phyloP scores from a whole-genome alignment of 1,140 invertebrate genomes.

The Drosophila nikananu region DNA sequence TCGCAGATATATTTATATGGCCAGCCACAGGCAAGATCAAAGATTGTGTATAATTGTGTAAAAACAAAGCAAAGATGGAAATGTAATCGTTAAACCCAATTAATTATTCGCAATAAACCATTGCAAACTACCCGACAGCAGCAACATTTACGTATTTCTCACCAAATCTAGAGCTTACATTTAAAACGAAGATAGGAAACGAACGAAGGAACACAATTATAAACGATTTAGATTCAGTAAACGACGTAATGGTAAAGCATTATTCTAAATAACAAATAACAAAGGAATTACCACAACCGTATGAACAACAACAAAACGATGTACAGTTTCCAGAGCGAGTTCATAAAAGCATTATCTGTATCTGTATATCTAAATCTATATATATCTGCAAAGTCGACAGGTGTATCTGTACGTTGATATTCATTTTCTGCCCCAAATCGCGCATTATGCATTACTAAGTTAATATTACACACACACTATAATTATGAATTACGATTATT shows the following conservation, averaged over 20 bases:
- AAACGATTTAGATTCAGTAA: constrained; percentile 42
- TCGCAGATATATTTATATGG: constrained; percentile 53
- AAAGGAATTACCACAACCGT: constrained; percentile 21
- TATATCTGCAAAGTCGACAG: constrained; percentile 28
- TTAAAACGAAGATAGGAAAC: constrained; percentile 29
- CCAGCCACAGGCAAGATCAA: constrained; percentile 28
- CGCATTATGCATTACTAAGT: constrained; percentile 76
- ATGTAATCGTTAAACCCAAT: constrained; percentile 62
- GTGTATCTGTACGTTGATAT: constrained; percentile 52
- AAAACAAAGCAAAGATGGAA: constrained; percentile 61
- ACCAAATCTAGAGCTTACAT: constrained; percentile 82
- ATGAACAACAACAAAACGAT: constrained; percentile 42
- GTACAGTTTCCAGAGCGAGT: constrained; percentile 64
- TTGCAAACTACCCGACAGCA: constrained; percentile 45
- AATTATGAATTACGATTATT: constrained; percentile 63
- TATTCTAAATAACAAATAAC: constrained; percentile 58
- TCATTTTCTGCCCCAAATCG: constrained; percentile 70
- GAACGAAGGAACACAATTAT: constrained; percentile 47
- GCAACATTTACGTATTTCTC: constrained; percentile 73
- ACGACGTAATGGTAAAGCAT: constrained; percentile 46
- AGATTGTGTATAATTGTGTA: constrained; percentile 77
- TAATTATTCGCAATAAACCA: constrained; percentile 49
- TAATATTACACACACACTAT: constrained; percentile 59
- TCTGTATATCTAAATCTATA: constrained; percentile 38
- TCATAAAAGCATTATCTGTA: constrained; percentile 30